These are phyloP conservation scores for Xiphorhynchus erythropygius DNA, from an alignment of 2,797 vertebrate genomes.

Conservation along the genomic window DNA sequence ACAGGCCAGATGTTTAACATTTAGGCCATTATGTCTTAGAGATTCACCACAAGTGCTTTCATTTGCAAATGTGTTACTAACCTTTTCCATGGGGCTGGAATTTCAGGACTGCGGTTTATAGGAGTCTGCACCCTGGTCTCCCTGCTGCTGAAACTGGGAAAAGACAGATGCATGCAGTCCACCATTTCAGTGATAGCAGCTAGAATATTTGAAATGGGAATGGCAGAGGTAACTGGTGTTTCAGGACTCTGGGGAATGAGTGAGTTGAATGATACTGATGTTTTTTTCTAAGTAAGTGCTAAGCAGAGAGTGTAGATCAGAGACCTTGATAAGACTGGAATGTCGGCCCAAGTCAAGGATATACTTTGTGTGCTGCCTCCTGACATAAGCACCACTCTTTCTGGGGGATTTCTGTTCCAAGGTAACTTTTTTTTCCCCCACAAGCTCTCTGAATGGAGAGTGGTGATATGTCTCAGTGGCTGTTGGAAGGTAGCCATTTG, in stretches of 20 bases:
- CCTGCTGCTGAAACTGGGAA: background rate
- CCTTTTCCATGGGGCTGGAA: background rate
- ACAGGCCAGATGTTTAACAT: background rate
- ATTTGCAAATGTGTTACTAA: background rate
- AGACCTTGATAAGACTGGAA: constrained; percentile 39
- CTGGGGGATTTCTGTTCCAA: background rate
- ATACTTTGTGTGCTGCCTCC: background rate
- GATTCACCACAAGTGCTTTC: background rate
- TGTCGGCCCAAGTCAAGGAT: background rate
- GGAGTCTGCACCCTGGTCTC: background rate
- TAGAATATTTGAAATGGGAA: background rate
- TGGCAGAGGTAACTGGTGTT: background rate
- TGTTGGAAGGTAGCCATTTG: background rate
- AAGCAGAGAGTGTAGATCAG: constrained; percentile 15
- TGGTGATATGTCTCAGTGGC: background rate
- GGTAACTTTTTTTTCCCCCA: background rate
- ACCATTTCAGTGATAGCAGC: background rate
- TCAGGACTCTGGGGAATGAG: background rate
- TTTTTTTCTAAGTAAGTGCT: background rate
- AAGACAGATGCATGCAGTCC: background rate
- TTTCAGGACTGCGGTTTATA: background rate
- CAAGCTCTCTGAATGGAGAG: background rate
- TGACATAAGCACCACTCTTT: background rate
- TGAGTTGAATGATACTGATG: background rate
- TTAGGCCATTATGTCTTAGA: background rate